Evolutionary conservation across 1,140 invertebrate genomes (phyloP).

Genomic region (Heliconius eleuchia): DNA sequence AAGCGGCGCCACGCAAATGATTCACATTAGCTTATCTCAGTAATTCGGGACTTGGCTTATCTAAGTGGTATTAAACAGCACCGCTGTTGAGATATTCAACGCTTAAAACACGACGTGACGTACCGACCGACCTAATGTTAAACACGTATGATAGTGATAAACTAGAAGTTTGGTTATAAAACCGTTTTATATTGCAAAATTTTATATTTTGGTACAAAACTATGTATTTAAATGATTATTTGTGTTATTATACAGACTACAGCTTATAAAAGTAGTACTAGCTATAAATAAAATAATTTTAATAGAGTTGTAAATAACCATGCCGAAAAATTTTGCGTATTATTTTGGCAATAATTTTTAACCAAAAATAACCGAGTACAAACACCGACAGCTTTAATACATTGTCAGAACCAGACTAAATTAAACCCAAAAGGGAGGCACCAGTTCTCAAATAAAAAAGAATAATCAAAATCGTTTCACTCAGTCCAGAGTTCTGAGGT

Average conservation of each 20-base stretch:
- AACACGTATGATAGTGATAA: conserved; percentile 6
- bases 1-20: conserved; percentile 43
- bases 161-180: background rate
- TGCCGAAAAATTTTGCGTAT: too few relatives aligned
- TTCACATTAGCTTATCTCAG: conserved; percentile 62
- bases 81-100: conserved; percentile 21
- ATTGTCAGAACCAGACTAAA: too few relatives aligned
- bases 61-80: conserved; percentile 44
- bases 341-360: too few relatives aligned
- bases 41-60: conserved; percentile 59
- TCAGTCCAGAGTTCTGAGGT: too few relatives aligned
- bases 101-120: conserved; percentile 30
- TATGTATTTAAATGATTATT: background rate
- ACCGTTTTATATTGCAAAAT: background rate
- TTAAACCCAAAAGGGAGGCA: too few relatives aligned
- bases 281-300: too few relatives aligned
- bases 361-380: too few relatives aligned
- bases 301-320: too few relatives aligned
- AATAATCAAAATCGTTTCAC: too few relatives aligned
- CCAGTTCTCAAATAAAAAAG: too few relatives aligned
- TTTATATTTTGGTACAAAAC: background rate
- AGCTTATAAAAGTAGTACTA: too few relatives aligned
- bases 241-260: background rate
- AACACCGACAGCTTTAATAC: too few relatives aligned
- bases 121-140: background rate